phyloP scores from a whole-genome alignment of 2,113 vertebrate species.

The Xiphophorus maculatus region DNA sequence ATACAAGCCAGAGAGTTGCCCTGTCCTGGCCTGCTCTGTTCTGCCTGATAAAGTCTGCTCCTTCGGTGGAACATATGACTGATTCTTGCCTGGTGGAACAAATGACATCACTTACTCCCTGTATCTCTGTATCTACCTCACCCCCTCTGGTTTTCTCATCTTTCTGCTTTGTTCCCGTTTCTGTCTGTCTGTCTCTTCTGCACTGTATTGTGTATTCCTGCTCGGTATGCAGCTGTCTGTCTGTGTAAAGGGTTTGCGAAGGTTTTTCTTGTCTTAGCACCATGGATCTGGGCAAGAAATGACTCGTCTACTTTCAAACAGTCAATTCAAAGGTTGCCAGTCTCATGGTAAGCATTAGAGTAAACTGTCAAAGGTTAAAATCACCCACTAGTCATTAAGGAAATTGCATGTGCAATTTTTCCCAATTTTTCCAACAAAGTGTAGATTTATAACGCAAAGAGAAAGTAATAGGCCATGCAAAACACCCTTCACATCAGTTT shows the following conservation, averaged over 20 bases:
- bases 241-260: slow-evolving; percentile 50
- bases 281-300: slow-evolving; percentile 63
- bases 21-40: slow-evolving; percentile 59
- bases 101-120: slow-evolving; percentile 75
- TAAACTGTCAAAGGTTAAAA: slow-evolving; percentile 59
- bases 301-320: slow-evolving; percentile 55
- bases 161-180: slow-evolving; percentile 23
- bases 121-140: slow-evolving; percentile 55
- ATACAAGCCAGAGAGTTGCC: slow-evolving; percentile 59
- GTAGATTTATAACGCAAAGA: slow-evolving; percentile 33
- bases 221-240: slow-evolving; percentile 35
- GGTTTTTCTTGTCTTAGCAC: slow-evolving; percentile 57
- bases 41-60: slow-evolving; percentile 69
- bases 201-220: slow-evolving; percentile 8
- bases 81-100: slow-evolving; percentile 73
- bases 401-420: slow-evolving; percentile 33
- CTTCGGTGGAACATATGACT: slow-evolving; percentile 70
- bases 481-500: slow-evolving; percentile 25
- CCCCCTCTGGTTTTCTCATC: slow-evolving; percentile 1
- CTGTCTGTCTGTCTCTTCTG: slow-evolving; percentile 22
- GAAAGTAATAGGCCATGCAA: slow-evolving; percentile 17
- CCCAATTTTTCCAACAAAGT: slow-evolving; percentile 20
- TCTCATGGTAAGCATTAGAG: slow-evolving; percentile 56
- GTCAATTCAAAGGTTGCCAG: slow-evolving; percentile 58
- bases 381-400: slow-evolving; percentile 26